phyloP scores from a whole-genome alignment of 2,888 invertebrate genomes.

The Cantharis nigra region DNA sequence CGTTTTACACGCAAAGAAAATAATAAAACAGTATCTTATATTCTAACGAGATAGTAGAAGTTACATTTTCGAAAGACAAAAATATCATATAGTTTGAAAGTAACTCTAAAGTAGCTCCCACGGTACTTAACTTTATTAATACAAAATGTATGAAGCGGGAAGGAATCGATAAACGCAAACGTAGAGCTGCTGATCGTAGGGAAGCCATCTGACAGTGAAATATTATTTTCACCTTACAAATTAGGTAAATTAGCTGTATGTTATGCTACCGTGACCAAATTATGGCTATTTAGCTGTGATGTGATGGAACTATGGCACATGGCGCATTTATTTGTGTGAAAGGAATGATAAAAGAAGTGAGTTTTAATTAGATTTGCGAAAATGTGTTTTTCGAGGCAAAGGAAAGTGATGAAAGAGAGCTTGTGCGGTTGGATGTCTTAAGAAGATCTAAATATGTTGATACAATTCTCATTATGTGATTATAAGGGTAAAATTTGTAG shows the following conservation, averaged over 20 bases:
- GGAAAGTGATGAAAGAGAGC: neutral
- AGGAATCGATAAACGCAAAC: neutral
- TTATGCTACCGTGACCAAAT: neutral
- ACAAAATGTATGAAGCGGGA: neutral
- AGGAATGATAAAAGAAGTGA: neutral
- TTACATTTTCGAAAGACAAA: neutral
- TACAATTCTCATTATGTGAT: conserved; percentile 13
- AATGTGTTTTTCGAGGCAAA: neutral
- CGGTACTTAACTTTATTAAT: neutral
- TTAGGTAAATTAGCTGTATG: neutral
- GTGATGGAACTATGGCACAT: too few relatives aligned
- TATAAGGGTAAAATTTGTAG: conserved; percentile 10
- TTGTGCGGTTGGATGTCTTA: neutral
- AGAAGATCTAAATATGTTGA: conserved; percentile 4
- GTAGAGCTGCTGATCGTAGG: neutral
- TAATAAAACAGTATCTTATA: neutral
- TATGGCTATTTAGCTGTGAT: neutral
- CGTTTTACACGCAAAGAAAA: neutral
- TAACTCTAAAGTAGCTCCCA: neutral
- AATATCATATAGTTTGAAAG: neutral
- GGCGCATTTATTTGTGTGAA: neutral
- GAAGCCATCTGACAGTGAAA: neutral
- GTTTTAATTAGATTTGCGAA: neutral
- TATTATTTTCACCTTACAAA: neutral
- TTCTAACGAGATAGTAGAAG: neutral